These are phyloP conservation scores for Rotaria magnacalcarata DNA, from an alignment of 2,888 invertebrate genomes.

Conservation along the genomic window DNA sequence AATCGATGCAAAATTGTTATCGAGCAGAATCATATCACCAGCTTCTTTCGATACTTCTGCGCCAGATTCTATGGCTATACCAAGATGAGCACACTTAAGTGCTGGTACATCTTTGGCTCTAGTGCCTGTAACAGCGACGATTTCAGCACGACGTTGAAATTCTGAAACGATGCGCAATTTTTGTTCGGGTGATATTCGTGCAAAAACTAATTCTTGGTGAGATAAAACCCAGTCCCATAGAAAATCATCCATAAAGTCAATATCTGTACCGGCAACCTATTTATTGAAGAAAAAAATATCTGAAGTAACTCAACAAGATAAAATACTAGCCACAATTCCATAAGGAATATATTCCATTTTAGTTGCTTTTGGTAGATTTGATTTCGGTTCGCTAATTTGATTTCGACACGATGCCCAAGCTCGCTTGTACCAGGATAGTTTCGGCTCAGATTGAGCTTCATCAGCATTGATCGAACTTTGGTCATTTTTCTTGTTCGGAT, in stretches of 20 bases:
- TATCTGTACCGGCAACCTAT: conserved; percentile 35
- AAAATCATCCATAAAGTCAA: conserved; percentile 19
- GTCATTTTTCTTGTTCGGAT: not conserved
- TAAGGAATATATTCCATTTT: not conserved
- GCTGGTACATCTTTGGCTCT: conserved; percentile 41
- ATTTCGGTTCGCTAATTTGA: not conserved
- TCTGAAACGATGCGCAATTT: conserved; percentile 41
- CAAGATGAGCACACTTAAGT: not conserved
- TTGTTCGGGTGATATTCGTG: conserved; percentile 40
- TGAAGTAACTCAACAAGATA: no score
- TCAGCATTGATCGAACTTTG: not conserved
- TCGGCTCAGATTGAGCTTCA: not conserved
- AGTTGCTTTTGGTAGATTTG: not conserved
- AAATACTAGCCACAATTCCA: not conserved
- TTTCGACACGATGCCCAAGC: not conserved
- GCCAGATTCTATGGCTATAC: conserved; percentile 54
- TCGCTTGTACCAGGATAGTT: not conserved
- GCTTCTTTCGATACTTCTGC: conserved; percentile 78
- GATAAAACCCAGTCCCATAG: conserved; percentile 36
- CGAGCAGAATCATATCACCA: conserved; percentile 49
- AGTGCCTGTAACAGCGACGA: conserved; percentile 40
- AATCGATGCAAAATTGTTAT: conserved; percentile 50
- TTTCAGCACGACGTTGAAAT: conserved; percentile 38
- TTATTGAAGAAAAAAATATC: no score
- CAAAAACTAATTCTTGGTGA: conserved; percentile 42